Percentiles rank a stretch among this genome's conserved stretches.
Evolutionary conservation across 2,797 vertebrate species (phyloP).

Genomic region (Chaunax sp.): DNA sequence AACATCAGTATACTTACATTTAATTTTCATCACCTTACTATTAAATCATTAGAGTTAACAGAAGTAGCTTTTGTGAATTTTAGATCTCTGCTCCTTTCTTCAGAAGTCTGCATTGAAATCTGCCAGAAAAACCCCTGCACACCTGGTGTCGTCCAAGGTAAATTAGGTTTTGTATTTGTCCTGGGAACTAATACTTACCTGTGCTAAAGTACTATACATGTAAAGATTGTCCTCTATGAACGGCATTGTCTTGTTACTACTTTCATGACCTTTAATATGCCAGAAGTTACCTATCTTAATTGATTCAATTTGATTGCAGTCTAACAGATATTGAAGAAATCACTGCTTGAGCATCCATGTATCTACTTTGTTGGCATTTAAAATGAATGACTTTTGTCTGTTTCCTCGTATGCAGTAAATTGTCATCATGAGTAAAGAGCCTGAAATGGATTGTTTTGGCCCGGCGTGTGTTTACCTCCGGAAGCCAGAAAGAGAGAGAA

Average conservation of each 20-base stretch:
- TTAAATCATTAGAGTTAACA: not conserved
- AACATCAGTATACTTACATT: not conserved
- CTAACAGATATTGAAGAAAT: not conserved
- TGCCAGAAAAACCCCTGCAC: constrained; percentile 34
- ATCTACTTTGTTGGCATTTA: not conserved
- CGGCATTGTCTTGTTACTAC: not conserved
- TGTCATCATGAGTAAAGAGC: constrained; percentile 84
- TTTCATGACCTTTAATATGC: not conserved
- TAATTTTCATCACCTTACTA: not conserved
- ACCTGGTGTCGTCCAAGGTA: constrained; percentile 61
- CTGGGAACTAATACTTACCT: not conserved
- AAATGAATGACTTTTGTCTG: not conserved
- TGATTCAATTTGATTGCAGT: not conserved
- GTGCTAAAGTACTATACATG: not conserved
- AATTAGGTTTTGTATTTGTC: not conserved
- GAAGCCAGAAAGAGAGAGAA: constrained; percentile 90
- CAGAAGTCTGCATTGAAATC: constrained; percentile 51
- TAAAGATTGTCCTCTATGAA: too few species aligned
- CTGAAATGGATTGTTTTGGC: constrained; percentile 90
- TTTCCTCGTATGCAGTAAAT: constrained; percentile 71
- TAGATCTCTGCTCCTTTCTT: constrained; percentile 18
- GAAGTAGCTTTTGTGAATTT: not conserved
- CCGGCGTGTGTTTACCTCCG: constrained; percentile 87
- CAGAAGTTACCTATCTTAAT: not conserved
- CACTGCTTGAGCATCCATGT: not conserved